Evolutionary conservation across 2,113 vertebrate genomes (phyloP).

Genomic region (Sclerurus mexicanus): DNA sequence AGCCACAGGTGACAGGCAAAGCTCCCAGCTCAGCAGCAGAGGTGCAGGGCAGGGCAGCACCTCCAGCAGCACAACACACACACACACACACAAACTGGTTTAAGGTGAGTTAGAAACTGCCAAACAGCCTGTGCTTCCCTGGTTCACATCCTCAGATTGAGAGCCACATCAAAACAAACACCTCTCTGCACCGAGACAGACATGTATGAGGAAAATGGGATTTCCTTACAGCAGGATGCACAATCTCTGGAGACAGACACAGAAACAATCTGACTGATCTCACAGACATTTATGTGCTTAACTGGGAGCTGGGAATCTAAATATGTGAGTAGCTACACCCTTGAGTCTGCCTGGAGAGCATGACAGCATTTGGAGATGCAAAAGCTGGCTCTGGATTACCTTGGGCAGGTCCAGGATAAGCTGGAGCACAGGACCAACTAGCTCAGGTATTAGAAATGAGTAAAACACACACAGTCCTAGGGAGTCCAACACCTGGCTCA

Average conservation of each 20-base stretch:
- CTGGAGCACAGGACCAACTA: not conserved
- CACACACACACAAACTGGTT: not conserved
- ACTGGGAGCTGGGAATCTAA: not conserved
- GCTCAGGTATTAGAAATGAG: not conserved
- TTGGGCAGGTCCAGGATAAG: not conserved
- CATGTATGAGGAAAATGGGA: not conserved
- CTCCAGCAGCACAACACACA: not conserved
- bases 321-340: not conserved
- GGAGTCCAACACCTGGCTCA: not conserved
- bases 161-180: conserved; percentile 30
- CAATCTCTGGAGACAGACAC: not conserved
- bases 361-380: accelerated
- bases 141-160: not conserved
- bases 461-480: not conserved
- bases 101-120: not conserved
- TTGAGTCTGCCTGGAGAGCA: not conserved
- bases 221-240: not conserved
- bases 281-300: not conserved
- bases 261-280: not conserved
- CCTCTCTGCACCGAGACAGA: not conserved
- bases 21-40: not conserved
- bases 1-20: not conserved
- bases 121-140: not conserved
- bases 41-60: not conserved
- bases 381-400: not conserved